Base-by-base conservation (phyloP, 2,888 invertebrate species). In the Tortrix viridana region DNA sequence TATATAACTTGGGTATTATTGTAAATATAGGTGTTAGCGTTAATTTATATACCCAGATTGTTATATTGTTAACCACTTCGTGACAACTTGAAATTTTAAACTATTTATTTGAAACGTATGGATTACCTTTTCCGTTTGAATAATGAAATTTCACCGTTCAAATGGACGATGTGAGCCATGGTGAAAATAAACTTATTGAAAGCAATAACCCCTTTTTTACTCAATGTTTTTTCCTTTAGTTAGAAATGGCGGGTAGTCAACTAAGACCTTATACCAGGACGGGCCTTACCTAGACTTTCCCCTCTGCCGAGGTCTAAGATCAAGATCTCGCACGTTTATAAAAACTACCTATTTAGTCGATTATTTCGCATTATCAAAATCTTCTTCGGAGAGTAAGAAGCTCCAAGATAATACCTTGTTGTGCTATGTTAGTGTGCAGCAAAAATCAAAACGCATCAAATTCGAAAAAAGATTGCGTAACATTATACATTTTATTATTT, bases 101-200 rank as follows among this genome's bases (percentile, higher is more conserved):
- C 71, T 88, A 91, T 89, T 91, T 89, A 89, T 91, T 90, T 75
- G 77, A 75, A 75, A 69, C 62, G 56, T 75, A 92, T 92, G 92
- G 89, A 78, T 67, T 73, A 76, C 90, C 92, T 92, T 92, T 90
- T 92, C 85, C 92, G 92, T 92, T 87, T 85, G 89, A 92, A 85
- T 69, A 63, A 61, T 56, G 55, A 64, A 49, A 37, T 16, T 58
- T 26, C 55, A 66, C 49, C 55, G 69, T 86, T 92, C 82, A 78
- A 86, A 88, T 92, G 92, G 92, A 92, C 91, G 88, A 92, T 73
- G 89, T 82, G 69, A 74, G 70, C 89, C 92, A 92, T 91, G 80
- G 73, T 74, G 69, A 69, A 77, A 81, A 82, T 79, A 77, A 82
- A 75, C 76, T 77, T 71, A 77, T 74, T 74, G 56, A 73, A 73